These are phyloP conservation scores for Somateria mollissima DNA, from an alignment of 2,797 vertebrate species.

Conservation along the genomic window DNA sequence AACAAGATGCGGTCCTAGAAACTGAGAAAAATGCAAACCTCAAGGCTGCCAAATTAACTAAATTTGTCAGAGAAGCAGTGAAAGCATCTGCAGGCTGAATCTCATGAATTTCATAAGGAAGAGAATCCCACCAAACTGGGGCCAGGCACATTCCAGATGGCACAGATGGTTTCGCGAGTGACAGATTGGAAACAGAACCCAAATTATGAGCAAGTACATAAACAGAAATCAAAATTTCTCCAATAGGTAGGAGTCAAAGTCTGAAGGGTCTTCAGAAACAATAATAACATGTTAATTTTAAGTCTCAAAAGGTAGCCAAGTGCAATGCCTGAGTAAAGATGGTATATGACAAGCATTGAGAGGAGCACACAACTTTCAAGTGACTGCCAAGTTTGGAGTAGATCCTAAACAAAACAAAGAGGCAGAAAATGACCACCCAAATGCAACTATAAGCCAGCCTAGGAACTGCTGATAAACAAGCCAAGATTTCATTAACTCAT, in stretches of 20 bases:
- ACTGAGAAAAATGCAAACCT: conserved; percentile 52
- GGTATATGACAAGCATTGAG: conserved; percentile 51
- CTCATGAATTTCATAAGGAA: conserved; percentile 64
- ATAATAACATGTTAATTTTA: conserved; percentile 57
- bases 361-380: background rate
- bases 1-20: background rate
- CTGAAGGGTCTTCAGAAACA: conserved; percentile 62
- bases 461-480: conserved; percentile 13
- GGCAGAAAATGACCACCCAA: conserved; percentile 29
- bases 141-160: conserved; percentile 65
- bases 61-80: conserved; percentile 34
- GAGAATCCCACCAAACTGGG: conserved; percentile 59
- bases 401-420: conserved; percentile 8
- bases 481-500: background rate
- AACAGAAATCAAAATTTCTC: conserved; percentile 69
- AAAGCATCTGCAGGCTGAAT: conserved; percentile 53
- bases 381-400: conserved; percentile 32
- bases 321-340: conserved; percentile 13
- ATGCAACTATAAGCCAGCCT: background rate
- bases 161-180: conserved; percentile 75
- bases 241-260: conserved; percentile 65
- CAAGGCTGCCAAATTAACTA: conserved; percentile 40
- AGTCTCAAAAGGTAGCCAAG: conserved; percentile 46
- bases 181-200: conserved; percentile 75
- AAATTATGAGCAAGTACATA: conserved; percentile 69